phyloP scores from a whole-genome alignment of 2,113 vertebrate genomes.

The Ailurus styani region DNA sequence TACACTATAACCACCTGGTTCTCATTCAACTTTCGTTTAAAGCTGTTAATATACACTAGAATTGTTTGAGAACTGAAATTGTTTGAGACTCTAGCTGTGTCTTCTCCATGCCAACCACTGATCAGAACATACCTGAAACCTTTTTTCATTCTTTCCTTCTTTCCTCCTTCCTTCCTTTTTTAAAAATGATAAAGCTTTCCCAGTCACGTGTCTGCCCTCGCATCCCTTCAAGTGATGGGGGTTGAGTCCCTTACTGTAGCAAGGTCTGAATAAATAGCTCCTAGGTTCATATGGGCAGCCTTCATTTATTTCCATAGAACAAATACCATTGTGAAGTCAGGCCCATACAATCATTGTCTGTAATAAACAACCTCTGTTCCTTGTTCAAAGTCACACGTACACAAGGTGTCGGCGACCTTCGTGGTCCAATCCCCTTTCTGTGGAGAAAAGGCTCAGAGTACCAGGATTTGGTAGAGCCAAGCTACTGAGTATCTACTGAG shows the following conservation, averaged over 20 bases:
- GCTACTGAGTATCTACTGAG: neutral
- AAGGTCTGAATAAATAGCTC: neutral
- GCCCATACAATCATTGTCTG: neutral
- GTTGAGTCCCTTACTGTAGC: neutral
- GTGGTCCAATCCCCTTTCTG: neutral
- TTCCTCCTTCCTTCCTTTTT: neutral
- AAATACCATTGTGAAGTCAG: neutral
- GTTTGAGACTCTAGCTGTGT: neutral
- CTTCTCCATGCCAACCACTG: neutral
- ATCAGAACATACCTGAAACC: neutral
- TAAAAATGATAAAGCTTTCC: neutral
- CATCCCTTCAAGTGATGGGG: neutral
- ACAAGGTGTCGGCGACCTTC: neutral
- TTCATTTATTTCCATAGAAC: neutral
- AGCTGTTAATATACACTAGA: neutral
- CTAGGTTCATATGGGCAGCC: neutral
- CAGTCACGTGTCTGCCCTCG: neutral
- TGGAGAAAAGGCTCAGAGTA: neutral
- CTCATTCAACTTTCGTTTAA: neutral
- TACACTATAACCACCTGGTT: neutral
- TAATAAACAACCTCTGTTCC: neutral
- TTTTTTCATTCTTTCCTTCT: neutral
- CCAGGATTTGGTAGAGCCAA: neutral
- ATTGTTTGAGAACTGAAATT: neutral
- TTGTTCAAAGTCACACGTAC: neutral